Base-by-base conservation (phyloP, 2,797 vertebrate species). In the Sebastes aleutianus region DNA sequence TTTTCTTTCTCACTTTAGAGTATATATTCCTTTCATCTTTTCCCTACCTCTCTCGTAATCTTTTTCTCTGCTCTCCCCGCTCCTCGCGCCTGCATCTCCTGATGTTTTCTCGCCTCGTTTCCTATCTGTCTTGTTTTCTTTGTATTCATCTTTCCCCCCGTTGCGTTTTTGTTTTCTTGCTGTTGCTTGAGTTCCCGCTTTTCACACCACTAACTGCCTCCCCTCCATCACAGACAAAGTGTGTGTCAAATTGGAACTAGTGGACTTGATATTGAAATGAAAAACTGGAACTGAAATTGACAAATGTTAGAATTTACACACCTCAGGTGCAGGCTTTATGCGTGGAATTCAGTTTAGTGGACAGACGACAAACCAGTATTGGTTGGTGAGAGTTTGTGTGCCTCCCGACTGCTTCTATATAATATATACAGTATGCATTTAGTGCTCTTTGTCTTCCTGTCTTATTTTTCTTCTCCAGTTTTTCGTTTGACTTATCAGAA, bases 241-340 rank as follows among this genome's bases (percentile, higher is more conserved):
- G 54, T 70, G 72, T 83, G 68, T 77, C 79, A 73, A 84, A 86
- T 87, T 32, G 70, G 66, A 82, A 54, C 20, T 12, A 67, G 13
- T 47, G 29, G 59, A 67, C 58, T 66, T 31, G 47, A 67, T 80
- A 86, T 84, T 79, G 80, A 84, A 87, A 90, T 88, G 43, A 73
- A 82, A 87, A 65, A 79, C 34, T 66, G 58, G 57, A 63, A 80
- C 27, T 20, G 56, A 85, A 82, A 62, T 68, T 67, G 71, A 76
- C 70, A 84, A 74, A 85, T 82, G 56, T 82, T 79, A 1, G 26
- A 70, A 76, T 84, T 75, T 78, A 66, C 74, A 69, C 74, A 76
- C 31, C 62, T 64, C 29, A 6, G 1, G n/a, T 50, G 22, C n/a
- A 63, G 36, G 47, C 69, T 53, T 43, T 6, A 34, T 39, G 16